Evolutionary conservation across 1,140 invertebrate species (phyloP), one percentile per base, ranked within the genome.

Genomic region (Zaprionus capensis): DNA sequence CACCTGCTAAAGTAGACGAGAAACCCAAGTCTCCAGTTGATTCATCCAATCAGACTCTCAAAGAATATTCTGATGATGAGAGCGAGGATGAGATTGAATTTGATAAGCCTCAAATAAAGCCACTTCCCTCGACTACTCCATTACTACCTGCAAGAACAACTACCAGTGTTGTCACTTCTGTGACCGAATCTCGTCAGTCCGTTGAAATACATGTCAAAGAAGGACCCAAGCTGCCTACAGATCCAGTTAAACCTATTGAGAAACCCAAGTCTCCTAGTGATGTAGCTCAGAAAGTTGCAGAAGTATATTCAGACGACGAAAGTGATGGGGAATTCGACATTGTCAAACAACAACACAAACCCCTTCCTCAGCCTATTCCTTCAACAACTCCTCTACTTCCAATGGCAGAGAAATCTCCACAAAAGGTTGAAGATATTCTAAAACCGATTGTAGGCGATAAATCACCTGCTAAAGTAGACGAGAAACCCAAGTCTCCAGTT

Each of bases 301-400:
- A 67, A 56, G 34, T 41, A 14, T 67, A 67, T n/a, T 67, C 51
- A 22, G 64, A 67, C 22, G 51, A 67, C 4, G 41, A 44, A n/a
- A 44, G 41, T 44, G 38, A 58, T 36, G 28, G n/a, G 15, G 41
- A 44, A 44, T 14, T 44, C 41, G 41, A 44, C 15, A 5, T 44
- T 46, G 11, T 11, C 14, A 44, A 22, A 36, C 1, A 7, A 6
- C 2, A 31, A 26, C 41, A 44, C 31, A 65, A 65, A 5, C 12
- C 41, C 1, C 26, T 28, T 28, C 26, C 26, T 28, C 26, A 28
- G 26, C 26, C 26, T 7, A 28, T 28, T 6, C 26, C 5, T 28
- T 28, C 26, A 28, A 28, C 26, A 0, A 28, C 6, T 28, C 26
- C 26, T 28, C 26, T 28, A 6, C 26, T 28, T 1, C 26, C 26